These are phyloP conservation scores for Galeopterus variegatus DNA, from an alignment of 2,113 vertebrate species.

Conservation along the genomic window DNA sequence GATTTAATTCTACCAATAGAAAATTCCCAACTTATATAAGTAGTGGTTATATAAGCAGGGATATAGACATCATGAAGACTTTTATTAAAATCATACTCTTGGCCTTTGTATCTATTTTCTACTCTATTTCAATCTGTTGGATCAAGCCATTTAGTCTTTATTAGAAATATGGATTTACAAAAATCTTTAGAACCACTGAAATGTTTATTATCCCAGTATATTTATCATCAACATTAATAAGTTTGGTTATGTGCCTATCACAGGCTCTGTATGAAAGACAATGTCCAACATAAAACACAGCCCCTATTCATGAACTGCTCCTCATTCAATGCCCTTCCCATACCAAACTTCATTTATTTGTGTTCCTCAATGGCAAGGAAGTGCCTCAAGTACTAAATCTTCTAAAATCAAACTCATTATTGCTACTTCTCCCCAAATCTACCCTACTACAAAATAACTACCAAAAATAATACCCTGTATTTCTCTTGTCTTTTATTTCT, in stretches of 20 bases:
- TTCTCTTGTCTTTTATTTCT: neutral
- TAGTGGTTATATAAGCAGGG: neutral
- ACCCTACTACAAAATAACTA: neutral
- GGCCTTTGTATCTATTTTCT: neutral
- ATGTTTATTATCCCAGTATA: neutral
- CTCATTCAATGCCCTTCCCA: neutral
- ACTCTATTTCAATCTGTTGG: neutral
- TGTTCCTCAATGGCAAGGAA: neutral
- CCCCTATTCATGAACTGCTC: accelerated
- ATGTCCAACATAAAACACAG: neutral
- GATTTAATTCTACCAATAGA: neutral
- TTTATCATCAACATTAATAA: neutral
- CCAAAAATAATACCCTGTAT: neutral
- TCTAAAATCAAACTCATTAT: neutral
- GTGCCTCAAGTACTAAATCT: neutral
- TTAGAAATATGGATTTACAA: neutral
- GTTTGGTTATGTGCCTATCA: neutral
- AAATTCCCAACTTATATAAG: neutral
- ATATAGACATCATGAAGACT: neutral
- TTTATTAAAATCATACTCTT: neutral
- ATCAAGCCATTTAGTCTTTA: neutral
- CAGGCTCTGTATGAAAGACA: neutral
- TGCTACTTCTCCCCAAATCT: neutral
- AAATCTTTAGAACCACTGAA: neutral
- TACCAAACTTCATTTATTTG: too few relatives aligned